These are phyloP conservation scores for Lomographa bimaculata DNA, from an alignment of 2,888 invertebrate species.

Conservation along the genomic window DNA sequence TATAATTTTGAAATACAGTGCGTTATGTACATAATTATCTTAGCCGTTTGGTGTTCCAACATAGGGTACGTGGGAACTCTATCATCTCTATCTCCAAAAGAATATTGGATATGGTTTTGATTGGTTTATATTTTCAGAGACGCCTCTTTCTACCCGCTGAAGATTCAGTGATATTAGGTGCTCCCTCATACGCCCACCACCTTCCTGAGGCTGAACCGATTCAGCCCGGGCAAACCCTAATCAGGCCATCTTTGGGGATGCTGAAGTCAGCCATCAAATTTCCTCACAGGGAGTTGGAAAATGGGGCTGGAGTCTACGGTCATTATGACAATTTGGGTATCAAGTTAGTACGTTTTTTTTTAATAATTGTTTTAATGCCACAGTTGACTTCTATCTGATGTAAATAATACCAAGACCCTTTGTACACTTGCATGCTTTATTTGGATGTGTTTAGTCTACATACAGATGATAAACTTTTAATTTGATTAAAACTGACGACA, in stretches of 20 bases:
- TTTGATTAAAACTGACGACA: too few relatives aligned
- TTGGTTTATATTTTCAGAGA: constrained; percentile 41
- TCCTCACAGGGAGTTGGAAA: constrained; percentile 61
- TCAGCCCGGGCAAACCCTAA: constrained; percentile 66
- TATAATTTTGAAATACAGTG: too few relatives aligned
- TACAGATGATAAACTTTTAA: too few relatives aligned
- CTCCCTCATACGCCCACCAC: constrained; percentile 50
- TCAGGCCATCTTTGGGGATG: constrained; percentile 66
- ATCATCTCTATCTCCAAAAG: too few relatives aligned
- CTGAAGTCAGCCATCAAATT: constrained; percentile 70
- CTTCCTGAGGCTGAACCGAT: constrained; percentile 67
- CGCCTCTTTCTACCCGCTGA: constrained; percentile 40
- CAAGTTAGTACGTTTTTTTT: constrained; percentile 40
- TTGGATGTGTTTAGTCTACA: too few relatives aligned
- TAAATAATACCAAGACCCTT: too few relatives aligned
- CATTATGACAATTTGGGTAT: constrained; percentile 58
- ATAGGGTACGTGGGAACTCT: too few relatives aligned
- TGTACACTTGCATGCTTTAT: too few relatives aligned
- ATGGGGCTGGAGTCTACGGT: constrained; percentile 65
- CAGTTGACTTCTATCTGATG: too few relatives aligned
- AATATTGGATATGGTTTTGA: too few relatives aligned
- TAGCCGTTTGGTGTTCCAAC: too few relatives aligned
- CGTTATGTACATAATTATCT: too few relatives aligned
- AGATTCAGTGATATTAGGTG: constrained; percentile 47
- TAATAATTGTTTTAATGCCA: background rate